These are phyloP conservation scores for Pemphigus obesinymphae DNA, from an alignment of 1,140 invertebrate species.

Conservation along the genomic window DNA sequence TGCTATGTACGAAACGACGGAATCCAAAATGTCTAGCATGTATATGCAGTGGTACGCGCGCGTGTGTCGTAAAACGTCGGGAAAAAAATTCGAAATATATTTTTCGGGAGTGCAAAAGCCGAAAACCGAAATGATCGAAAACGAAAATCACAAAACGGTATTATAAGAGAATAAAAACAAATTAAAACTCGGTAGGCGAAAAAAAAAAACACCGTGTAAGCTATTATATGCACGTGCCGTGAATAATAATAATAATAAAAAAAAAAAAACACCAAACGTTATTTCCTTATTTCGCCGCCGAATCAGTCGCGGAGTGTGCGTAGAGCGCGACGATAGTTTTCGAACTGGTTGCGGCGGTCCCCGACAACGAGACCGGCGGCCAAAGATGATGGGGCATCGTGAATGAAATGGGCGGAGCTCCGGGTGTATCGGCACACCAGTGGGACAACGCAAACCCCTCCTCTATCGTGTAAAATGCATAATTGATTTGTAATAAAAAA, in stretches of 20 bases:
- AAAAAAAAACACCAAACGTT: neutral
- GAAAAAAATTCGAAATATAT: neutral
- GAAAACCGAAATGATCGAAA: neutral
- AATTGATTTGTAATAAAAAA: neutral
- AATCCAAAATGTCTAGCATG: neutral
- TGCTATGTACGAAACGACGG: constrained; percentile 4
- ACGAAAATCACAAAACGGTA: neutral
- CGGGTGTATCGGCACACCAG: constrained; percentile 5
- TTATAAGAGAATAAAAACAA: neutral
- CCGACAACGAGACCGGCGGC: neutral
- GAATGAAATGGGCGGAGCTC: constrained; percentile 26
- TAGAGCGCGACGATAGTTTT: neutral
- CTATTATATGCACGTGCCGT: neutral
- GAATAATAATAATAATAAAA: neutral
- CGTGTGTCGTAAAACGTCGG: neutral
- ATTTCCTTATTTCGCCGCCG: no score
- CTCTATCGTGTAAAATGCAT: neutral
- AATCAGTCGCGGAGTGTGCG: neutral
- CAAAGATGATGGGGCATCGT: neutral
- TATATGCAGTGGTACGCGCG: neutral
- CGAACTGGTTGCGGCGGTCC: constrained; percentile 24
- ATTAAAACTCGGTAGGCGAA: neutral
- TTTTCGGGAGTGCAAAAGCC: neutral
- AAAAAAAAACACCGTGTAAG: neutral
- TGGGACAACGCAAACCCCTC: constrained; percentile 22